phyloP scores from a whole-genome alignment of 2,888 invertebrate genomes.

The Amblyteles armatorius region DNA sequence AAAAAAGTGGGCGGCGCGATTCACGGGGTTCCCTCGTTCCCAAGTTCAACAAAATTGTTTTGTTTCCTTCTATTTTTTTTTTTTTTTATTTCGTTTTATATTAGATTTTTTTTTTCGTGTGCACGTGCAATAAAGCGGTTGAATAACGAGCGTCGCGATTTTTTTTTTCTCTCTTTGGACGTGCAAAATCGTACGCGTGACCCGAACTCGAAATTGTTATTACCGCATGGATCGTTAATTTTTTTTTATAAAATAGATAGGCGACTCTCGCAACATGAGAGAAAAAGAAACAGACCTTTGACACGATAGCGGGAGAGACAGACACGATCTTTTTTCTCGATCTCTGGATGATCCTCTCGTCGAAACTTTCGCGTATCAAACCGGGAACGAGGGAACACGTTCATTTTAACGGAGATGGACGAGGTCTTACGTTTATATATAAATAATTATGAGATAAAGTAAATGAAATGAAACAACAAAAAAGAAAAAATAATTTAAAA shows the following conservation, averaged over 20 bases:
- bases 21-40: slow-evolving; percentile 72
- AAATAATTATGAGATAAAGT: slow-evolving; percentile 74
- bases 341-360: slow-evolving; percentile 44
- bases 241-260: background rate
- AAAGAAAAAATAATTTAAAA: slow-evolving; percentile 54
- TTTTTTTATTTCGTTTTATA: background rate
- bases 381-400: slow-evolving; percentile 73
- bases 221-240: background rate
- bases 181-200: slow-evolving; percentile 8
- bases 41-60: slow-evolving; percentile 28
- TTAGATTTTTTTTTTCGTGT: slow-evolving; percentile 6
- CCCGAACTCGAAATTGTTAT: slow-evolving; percentile 7
- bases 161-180: slow-evolving; percentile 27
- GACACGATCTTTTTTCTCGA: slow-evolving; percentile 19
- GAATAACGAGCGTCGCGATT: background rate
- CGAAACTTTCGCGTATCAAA: slow-evolving; percentile 40
- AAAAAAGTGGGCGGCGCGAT: slow-evolving; percentile 42
- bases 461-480: slow-evolving; percentile 56
- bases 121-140: slow-evolving; percentile 36
- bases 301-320: background rate
- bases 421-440: slow-evolving; percentile 77
- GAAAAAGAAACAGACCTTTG: background rate
- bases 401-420: slow-evolving; percentile 66
- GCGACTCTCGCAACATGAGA: slow-evolving; percentile 5
- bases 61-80: slow-evolving; percentile 33